Evolutionary conservation across 1,140 invertebrate genomes (phyloP).

Genomic region (Ruditapes philippinarum): DNA sequence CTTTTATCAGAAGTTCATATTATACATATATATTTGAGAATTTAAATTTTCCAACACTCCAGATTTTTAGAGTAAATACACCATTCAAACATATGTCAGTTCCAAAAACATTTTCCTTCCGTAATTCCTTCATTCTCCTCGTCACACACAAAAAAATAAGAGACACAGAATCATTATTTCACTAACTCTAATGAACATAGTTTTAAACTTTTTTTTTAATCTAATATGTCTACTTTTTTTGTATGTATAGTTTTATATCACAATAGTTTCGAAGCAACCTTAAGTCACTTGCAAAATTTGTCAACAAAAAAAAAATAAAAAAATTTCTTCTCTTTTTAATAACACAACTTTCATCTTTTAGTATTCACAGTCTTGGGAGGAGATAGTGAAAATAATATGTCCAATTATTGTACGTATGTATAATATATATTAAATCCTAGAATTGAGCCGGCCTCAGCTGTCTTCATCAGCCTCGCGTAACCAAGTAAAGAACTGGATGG

Average conservation of each 20-base stretch:
- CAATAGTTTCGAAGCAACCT: background rate
- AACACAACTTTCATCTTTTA: background rate
- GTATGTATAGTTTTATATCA: conserved; percentile 29
- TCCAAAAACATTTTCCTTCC: too few species aligned
- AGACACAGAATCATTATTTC: background rate
- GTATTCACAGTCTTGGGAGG: background rate
- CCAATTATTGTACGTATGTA: background rate
- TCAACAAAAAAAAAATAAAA: too few species aligned
- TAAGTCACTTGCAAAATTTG: background rate
- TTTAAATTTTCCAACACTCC: too few species aligned
- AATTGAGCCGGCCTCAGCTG: conserved; percentile 68
- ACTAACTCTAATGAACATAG: conserved; percentile 29
- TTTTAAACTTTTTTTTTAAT: background rate
- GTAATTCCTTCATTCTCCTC: too few species aligned
- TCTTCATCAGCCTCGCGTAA: conserved; percentile 88
- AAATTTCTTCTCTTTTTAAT: too few species aligned
- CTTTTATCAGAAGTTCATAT: too few species aligned
- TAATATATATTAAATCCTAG: background rate
- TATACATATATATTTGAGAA: too few species aligned
- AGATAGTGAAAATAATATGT: background rate
- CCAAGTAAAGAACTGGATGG: conserved; percentile 89
- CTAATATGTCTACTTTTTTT: conserved; percentile 10
- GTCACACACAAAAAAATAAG: too few species aligned
- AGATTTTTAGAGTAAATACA: too few species aligned
- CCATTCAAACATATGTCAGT: too few species aligned